Conservation (phyloP, 2,113 vertebrate genomes). For the Tringa solitaria region DNA sequence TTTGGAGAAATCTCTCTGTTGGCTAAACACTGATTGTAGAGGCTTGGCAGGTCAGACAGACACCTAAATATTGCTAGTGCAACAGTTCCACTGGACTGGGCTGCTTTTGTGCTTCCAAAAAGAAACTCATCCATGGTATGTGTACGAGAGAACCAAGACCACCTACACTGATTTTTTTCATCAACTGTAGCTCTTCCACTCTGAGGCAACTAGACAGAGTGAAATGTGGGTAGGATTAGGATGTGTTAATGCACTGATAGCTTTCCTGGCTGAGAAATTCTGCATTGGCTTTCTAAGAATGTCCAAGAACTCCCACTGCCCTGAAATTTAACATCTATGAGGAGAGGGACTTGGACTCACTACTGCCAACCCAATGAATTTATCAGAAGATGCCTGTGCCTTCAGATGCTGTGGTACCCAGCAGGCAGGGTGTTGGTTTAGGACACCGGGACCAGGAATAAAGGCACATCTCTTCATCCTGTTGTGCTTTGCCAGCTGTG, state of each 20-base stretch:
- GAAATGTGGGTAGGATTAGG: not conserved
- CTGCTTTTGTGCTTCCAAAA: not conserved
- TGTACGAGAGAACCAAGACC: not conserved
- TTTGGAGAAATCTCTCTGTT: not conserved
- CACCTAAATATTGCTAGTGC: not conserved
- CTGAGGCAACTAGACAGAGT: not conserved
- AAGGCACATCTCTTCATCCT: not conserved
- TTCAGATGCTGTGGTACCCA: not conserved
- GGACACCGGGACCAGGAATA: accelerated
- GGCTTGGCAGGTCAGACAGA: not conserved
- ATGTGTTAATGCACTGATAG: not conserved
- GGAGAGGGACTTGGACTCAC: not conserved
- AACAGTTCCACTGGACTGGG: not conserved
- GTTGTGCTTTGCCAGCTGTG: not conserved
- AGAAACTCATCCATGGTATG: not conserved
- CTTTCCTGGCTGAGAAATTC: not conserved
- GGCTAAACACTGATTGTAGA: not conserved
- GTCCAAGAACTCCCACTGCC: not conserved
- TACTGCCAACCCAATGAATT: not conserved
- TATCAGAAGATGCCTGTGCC: not conserved
- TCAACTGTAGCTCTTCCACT: not conserved
- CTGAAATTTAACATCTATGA: not conserved
- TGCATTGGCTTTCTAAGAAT: not conserved
- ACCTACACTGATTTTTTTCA: not conserved
- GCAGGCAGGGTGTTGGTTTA: not conserved